Conservation (phyloP, 1,140 invertebrate species). For the Camponotus vicinus region DNA sequence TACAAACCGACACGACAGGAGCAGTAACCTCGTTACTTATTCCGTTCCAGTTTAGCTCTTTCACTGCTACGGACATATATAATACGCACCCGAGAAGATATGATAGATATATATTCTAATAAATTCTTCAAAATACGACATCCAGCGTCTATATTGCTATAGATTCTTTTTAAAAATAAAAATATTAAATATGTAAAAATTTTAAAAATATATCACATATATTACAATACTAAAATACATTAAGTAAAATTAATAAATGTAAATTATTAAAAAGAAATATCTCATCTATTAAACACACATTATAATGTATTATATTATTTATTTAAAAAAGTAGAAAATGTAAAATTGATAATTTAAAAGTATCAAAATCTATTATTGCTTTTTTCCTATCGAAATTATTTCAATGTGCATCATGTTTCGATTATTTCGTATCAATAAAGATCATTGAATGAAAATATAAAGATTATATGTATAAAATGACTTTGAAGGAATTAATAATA, state of each 20-base stretch:
- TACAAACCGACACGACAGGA: conserved; percentile 14
- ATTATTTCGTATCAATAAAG: too few relatives aligned
- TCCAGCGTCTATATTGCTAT: too few relatives aligned
- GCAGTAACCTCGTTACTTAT: conserved; percentile 17
- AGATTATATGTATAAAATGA: too few relatives aligned
- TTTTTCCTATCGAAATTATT: too few relatives aligned
- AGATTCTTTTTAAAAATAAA: background rate
- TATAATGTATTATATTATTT: too few relatives aligned
- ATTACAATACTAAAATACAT: background rate
- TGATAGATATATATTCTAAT: background rate
- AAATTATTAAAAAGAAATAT: conserved; percentile 1
- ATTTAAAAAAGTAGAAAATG: too few relatives aligned
- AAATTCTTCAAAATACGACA: background rate
- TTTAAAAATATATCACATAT: background rate
- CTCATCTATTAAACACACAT: background rate
- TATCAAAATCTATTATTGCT: too few relatives aligned
- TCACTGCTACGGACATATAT: background rate
- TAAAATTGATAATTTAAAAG: too few relatives aligned
- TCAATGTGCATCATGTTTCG: too few relatives aligned
- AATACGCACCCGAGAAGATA: background rate
- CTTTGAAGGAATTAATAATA: too few relatives aligned
- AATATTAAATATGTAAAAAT: background rate
- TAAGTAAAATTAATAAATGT: background rate
- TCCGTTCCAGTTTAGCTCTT: conserved; percentile 4
- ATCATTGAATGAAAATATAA: too few relatives aligned